phyloP scores from a whole-genome alignment of 92 coral and sea anemone genomes.

The Virgularia gustaviana region DNA sequence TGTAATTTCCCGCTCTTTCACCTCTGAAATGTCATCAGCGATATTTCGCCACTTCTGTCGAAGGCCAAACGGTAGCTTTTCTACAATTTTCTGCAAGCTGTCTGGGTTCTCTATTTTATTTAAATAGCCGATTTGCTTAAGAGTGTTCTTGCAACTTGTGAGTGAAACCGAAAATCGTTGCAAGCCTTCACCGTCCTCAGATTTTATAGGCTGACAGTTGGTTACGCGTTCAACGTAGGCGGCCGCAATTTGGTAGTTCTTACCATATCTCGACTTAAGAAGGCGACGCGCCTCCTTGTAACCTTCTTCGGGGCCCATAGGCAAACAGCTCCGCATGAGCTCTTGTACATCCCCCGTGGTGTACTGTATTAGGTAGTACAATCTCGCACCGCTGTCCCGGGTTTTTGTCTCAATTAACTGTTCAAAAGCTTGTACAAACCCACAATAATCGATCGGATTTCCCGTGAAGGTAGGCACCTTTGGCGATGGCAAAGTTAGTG shows the following conservation, averaged over 20 bases:
- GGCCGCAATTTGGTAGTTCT: constrained; percentile 13
- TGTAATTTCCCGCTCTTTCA: constrained; percentile 4
- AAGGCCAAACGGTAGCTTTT: neutral
- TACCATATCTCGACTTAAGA: neutral
- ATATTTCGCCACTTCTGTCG: neutral
- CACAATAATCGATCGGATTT: constrained; percentile 43
- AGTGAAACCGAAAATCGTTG: neutral
- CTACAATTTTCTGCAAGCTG: neutral
- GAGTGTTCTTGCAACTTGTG: neutral
- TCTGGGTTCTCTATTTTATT: neutral
- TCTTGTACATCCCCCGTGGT: neutral
- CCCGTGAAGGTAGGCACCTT: constrained; percentile 55
- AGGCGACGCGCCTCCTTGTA: neutral
- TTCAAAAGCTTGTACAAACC: constrained; percentile 52
- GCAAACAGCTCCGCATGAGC: neutral
- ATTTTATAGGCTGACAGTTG: neutral
- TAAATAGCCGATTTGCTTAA: neutral
- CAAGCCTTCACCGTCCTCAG: constrained; percentile 19
- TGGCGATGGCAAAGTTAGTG: constrained; percentile 55
- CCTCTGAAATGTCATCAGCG: neutral
- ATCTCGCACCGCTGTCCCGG: neutral
- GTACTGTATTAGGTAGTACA: neutral
- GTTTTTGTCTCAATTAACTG: constrained; percentile 50
- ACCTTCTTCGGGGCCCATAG: neutral
- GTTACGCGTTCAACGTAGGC: constrained; percentile 31